These are phyloP conservation scores for Vulpes ferrilata DNA, from an alignment of 2,113 vertebrate genomes.

Conservation along the genomic window DNA sequence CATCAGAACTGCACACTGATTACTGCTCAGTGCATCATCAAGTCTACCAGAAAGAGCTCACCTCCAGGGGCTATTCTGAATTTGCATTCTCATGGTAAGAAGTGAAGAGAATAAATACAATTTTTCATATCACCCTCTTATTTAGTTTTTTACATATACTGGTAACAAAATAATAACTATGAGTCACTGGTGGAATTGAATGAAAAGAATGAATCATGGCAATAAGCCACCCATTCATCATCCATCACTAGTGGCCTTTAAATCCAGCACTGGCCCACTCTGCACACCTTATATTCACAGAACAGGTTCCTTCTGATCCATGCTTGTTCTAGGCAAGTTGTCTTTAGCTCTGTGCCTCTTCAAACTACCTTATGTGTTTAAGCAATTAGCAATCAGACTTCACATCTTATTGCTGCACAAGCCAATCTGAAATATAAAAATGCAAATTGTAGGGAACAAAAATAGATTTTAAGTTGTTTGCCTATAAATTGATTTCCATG, in stretches of 20 bases:
- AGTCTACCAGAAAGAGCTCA: not conserved
- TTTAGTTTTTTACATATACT: not conserved
- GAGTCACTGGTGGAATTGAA: not conserved
- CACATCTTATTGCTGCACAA: not conserved
- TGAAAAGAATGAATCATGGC: not conserved
- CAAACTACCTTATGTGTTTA: conserved; percentile 45
- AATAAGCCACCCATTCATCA: not conserved
- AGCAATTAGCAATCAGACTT: conserved; percentile 68
- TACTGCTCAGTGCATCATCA: not conserved
- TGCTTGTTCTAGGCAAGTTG: not conserved
- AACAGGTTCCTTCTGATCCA: not conserved
- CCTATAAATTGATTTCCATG: conserved; percentile 53
- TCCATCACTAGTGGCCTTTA: not conserved
- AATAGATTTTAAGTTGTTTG: conserved; percentile 67
- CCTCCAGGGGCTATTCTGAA: not conserved
- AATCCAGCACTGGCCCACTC: not conserved
- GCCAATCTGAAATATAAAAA: conserved; percentile 56
- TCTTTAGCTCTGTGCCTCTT: conserved; percentile 34
- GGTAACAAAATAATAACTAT: not conserved
- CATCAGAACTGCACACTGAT: not conserved
- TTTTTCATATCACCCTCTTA: conserved; percentile 19
- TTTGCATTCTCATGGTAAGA: conserved; percentile 24
- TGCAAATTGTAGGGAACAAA: conserved; percentile 62
- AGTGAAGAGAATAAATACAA: not conserved
- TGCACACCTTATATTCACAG: not conserved